phyloP scores from a whole-genome alignment of 1,140 invertebrate species.

The Drosophila kanapiae region DNA sequence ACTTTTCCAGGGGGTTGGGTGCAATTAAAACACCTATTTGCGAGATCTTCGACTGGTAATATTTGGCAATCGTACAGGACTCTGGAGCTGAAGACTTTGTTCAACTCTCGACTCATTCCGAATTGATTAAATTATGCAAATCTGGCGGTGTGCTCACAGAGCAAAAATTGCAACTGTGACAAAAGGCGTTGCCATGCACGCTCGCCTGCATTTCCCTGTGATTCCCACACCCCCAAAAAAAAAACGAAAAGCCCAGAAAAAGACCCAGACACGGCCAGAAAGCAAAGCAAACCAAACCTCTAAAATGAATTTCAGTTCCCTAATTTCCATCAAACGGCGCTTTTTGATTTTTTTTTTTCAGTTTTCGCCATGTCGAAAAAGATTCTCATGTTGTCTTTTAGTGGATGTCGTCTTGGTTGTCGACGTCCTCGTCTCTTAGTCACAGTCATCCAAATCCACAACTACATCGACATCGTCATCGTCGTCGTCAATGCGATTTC shows the following conservation, averaged over 20 bases:
- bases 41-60: conserved; percentile 40
- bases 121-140: conserved; percentile 85
- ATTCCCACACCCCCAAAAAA: conserved; percentile 56
- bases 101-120: conserved; percentile 80
- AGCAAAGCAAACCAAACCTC: conserved; percentile 56
- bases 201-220: conserved; percentile 43
- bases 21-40: conserved; percentile 64
- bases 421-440: conserved; percentile 50
- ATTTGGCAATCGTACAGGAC: conserved; percentile 40
- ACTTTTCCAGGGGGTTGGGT: conserved; percentile 18
- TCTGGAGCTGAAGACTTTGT: conserved; percentile 58
- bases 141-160: conserved; percentile 43
- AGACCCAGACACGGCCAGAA: conserved; percentile 4
- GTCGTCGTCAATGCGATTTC: conserved; percentile 34
- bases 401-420: conserved; percentile 48
- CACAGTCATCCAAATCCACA: conserved; percentile 26
- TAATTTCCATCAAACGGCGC: conserved; percentile 81
- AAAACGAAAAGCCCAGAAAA: background rate
- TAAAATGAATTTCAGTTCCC: conserved; percentile 43
- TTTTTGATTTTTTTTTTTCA: conserved; percentile 46
- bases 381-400: conserved; percentile 79
- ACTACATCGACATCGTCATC: conserved; percentile 28
- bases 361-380: conserved; percentile 58
- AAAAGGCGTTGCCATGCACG: conserved; percentile 83
- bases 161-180: conserved; percentile 69